phyloP scores from a whole-genome alignment of 2,797 vertebrate genomes.

The Danio kyathit region DNA sequence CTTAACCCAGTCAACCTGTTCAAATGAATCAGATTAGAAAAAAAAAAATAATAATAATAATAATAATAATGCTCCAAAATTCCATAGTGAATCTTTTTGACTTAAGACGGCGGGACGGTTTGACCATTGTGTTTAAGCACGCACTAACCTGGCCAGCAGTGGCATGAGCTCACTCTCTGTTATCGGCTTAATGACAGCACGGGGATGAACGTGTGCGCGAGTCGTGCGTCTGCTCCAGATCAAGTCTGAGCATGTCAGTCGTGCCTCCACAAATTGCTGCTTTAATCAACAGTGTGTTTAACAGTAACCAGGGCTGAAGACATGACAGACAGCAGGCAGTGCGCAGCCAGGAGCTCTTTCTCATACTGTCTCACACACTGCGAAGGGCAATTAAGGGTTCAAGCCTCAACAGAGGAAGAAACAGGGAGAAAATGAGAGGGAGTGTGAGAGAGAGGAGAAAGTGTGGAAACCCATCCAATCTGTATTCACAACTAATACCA shows the following conservation, averaged over 20 bases:
- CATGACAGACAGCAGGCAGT: slow-evolving; percentile 56
- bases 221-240: slow-evolving; percentile 14
- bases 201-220: slow-evolving; percentile 24
- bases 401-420: slow-evolving; percentile 32
- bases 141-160: slow-evolving; percentile 42
- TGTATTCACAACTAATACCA: background rate
- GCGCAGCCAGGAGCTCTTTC: slow-evolving; percentile 35
- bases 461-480: background rate
- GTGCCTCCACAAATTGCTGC: slow-evolving; percentile 57
- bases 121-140: slow-evolving; percentile 42
- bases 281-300: slow-evolving; percentile 65
- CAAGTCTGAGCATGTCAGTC: slow-evolving; percentile 57
- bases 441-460: background rate
- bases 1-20: slow-evolving; percentile 1
- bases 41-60: too few species aligned
- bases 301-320: slow-evolving; percentile 58
- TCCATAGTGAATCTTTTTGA: slow-evolving; percentile 4
- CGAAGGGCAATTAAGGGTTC: slow-evolving; percentile 53
- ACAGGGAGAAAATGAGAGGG: slow-evolving; percentile 19
- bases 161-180: slow-evolving; percentile 42
- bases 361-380: slow-evolving; percentile 30
- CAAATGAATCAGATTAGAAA: background rate
- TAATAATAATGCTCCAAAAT: background rate
- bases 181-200: slow-evolving; percentile 46
- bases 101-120: slow-evolving; percentile 18